phyloP scores from a whole-genome alignment of 2,888 invertebrate species.

The Nesidiocoris tenuis region DNA sequence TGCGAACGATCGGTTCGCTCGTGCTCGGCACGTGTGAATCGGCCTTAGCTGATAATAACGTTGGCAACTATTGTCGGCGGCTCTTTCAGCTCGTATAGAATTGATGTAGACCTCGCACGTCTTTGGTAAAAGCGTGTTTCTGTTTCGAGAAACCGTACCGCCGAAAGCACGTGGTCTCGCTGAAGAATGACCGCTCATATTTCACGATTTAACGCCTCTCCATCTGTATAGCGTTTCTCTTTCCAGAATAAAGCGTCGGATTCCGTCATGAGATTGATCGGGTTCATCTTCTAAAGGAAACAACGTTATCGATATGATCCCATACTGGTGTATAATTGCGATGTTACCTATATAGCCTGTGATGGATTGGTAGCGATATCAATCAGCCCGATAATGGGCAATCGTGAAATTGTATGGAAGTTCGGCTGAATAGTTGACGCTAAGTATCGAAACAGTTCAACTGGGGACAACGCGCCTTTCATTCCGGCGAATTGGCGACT shows the following conservation, averaged over 20 bases:
- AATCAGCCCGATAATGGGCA: no score
- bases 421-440: no score
- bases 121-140: background rate
- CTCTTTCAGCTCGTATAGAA: background rate
- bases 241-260: background rate
- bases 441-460: no score
- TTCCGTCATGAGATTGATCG: background rate
- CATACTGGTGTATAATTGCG: no score
- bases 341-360: no score
- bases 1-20: no score
- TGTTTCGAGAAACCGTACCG: background rate
- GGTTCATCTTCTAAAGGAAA: background rate
- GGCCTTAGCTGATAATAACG: background rate
- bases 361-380: no score
- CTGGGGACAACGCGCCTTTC: no score
- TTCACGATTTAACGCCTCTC: background rate
- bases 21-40: no score
- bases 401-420: no score
- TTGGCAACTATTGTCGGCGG: background rate
- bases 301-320: no score
- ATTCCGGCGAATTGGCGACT: no score
- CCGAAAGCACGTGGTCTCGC: background rate
- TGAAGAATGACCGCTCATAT: background rate
- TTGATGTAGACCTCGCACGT: background rate
- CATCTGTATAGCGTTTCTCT: background rate